Base-by-base conservation (phyloP, 2,113 vertebrate genomes). In the Cottus gobio region DNA sequence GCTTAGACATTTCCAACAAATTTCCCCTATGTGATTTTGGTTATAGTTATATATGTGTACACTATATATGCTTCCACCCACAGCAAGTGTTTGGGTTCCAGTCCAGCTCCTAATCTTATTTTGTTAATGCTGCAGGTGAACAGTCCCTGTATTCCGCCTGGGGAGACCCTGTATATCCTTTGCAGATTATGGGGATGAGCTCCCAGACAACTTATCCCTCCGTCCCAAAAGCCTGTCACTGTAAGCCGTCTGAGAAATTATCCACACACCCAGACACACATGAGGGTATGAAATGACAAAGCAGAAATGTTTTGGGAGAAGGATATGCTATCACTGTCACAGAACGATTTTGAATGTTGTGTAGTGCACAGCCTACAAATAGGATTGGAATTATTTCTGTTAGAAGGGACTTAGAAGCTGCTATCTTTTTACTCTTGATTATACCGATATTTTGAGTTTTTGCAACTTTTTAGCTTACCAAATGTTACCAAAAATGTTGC, bases 121-220 rank as follows among this genome's bases (percentile, higher is more conserved):
- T 91, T 82, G 87, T 79, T 86, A 86, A 93, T 90, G 80, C 93
- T 91, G 86, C 87, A 93, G 91, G 91, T 93, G 91, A 91, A 72
- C 87, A 71, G 89, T 90, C 91, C 89, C 85, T 92, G 87, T 82
- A 83, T 84, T 67, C 71, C 31, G 88, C 92, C 91, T 60, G 78
- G 85, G 90, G 91, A 92, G 86, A 87, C 92, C 92, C 89, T 90
- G 90, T 93, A 83, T 91, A 91, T 92, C 88, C 90, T 90, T 81
- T 77, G 85, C 91, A 91, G 90, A 93, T 92, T 93, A 93, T 86
- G 87, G 75, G 90, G 87, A 92, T 91, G 91, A 92, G 85, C 86
- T 91, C 75, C 85, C 86, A 92, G 88, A 90, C 90, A 88, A 92
- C 28, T 91, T 90, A 91, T 90, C 88, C 92, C 87, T 79, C 71